Base-by-base conservation (phyloP, 2,797 vertebrate genomes). In the Momotus momota region DNA sequence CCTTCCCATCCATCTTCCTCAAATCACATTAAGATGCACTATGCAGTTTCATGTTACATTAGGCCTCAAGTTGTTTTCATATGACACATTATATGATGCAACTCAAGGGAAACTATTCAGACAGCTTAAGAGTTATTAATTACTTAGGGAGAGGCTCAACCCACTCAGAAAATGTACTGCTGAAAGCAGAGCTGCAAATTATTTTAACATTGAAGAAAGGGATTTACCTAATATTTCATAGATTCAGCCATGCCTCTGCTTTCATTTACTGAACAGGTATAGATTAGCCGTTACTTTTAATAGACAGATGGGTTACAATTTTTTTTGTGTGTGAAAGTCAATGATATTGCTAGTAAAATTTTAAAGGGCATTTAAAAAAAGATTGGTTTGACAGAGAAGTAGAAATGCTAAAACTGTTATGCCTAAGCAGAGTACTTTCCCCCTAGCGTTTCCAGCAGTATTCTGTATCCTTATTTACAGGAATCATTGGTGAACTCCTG, bases 81-180 rank as follows among this genome's bases (percentile, higher is more conserved):
- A 94, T 31, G 93, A 97, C 92, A 96, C 86, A 90, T 96, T 94
- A 96, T 95, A 97, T 94, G 96, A 96, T 96, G 96, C 96, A 96
- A 95, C 85, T 96, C 58, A 81, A 93, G 90, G 96, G 96, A 97
- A 97, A 97, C 90, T 97, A 97, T 97, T 95, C 94, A 94, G 93
- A 90, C 91, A 88, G 96, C 95, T 95, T 97, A 96, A 95, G 95
- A 94, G 88, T 96, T 96, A 96, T 97, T 96, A 97, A 96, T 96
- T 94, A 95, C 93, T 88, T 90, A 25, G 48, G 57, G 73, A 85
- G 62, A 88, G 64, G 64, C 77, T 93, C 86, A 91, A 88, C 57
- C 66, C 55, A 86, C 90, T 90, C 91, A 85, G 45, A 94, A 91
- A 92, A 92, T 46, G 52, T 33, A 73, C 48, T 14, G 4, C 80